A percentile compares a stretch with the other conserved stretches of the same genome.
Conservation (phyloP, 2,888 invertebrate species). For the Phlogophora meticulosa region DNA sequence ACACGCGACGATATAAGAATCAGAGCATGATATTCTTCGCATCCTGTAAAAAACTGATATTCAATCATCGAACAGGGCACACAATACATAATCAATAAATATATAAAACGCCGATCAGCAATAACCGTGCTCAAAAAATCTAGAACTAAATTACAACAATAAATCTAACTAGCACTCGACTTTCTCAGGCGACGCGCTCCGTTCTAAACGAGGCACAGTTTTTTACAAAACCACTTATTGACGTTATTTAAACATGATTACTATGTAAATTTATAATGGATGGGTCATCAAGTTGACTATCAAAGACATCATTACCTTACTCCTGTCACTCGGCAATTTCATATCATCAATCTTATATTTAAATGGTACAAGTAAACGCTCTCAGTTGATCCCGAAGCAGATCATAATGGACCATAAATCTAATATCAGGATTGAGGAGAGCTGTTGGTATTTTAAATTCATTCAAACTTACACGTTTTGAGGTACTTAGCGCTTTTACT, state of each 20-base stretch:
- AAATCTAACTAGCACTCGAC: constrained; percentile 48
- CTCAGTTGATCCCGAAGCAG: constrained; percentile 71
- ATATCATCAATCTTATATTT: constrained; percentile 83
- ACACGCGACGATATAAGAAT: not conserved
- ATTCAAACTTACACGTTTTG: constrained; percentile 36
- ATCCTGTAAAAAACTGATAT: constrained; percentile 3
- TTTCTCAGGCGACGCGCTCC: constrained; percentile 52
- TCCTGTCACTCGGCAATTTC: constrained; percentile 78
- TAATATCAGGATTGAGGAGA: constrained; percentile 55
- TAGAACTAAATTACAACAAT: constrained; percentile 52
- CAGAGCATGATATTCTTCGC: not conserved
- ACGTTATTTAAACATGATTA: constrained; percentile 71
- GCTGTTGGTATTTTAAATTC: constrained; percentile 43
- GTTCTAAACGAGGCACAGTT: constrained; percentile 47
- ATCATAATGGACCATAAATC: constrained; percentile 68
- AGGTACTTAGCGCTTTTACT: constrained; percentile 20
- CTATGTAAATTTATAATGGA: constrained; percentile 85
- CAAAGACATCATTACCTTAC: constrained; percentile 77
- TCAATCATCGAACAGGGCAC: not conserved
- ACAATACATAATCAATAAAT: constrained; percentile 14
- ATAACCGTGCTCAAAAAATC: constrained; percentile 31
- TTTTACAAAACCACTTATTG: constrained; percentile 67
- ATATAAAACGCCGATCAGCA: constrained; percentile 4
- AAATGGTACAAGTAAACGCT: constrained; percentile 85
- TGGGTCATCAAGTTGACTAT: constrained; percentile 79